Evolutionary conservation across 2,797 vertebrate genomes (phyloP).

Genomic region (Huso huso): DNA sequence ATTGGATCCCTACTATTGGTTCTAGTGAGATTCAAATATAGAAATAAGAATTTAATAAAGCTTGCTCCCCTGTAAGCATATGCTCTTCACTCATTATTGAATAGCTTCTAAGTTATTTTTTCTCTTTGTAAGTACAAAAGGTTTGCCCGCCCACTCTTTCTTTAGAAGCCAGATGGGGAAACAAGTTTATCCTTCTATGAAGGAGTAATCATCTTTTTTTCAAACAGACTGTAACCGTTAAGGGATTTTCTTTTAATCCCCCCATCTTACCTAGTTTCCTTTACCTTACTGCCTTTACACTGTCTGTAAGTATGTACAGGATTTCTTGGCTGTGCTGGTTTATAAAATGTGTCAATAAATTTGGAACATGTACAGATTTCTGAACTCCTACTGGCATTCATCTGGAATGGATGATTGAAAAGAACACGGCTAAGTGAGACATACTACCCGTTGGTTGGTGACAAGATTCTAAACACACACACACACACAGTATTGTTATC

Average conservation of each 20-base stretch:
- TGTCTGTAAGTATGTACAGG: slow-evolving; percentile 43
- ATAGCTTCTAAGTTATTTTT: background rate
- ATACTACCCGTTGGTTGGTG: background rate
- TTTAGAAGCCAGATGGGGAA: slow-evolving; percentile 33
- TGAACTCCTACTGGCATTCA: background rate
- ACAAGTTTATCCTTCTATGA: slow-evolving; percentile 62
- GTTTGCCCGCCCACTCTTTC: slow-evolving; percentile 27
- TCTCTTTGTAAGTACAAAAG: slow-evolving; percentile 28
- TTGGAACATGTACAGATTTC: slow-evolving; percentile 27
- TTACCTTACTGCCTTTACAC: slow-evolving; percentile 44
- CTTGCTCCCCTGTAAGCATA: too few relatives aligned
- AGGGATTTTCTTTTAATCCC: slow-evolving; percentile 21
- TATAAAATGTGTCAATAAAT: slow-evolving; percentile 61
- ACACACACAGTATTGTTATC: background rate
- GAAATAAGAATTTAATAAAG: too few relatives aligned
- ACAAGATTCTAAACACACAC: background rate
- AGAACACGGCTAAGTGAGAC: too few relatives aligned
- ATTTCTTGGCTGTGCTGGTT: slow-evolving; percentile 45
- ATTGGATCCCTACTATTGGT: too few relatives aligned
- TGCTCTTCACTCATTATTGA: background rate
- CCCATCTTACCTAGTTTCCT: background rate
- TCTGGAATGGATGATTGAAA: too few relatives aligned
- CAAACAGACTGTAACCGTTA: background rate
- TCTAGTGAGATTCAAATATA: too few relatives aligned
- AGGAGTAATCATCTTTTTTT: slow-evolving; percentile 49